Conservation (phyloP, 2,113 vertebrate genomes). For the Phycodurus eques region DNA sequence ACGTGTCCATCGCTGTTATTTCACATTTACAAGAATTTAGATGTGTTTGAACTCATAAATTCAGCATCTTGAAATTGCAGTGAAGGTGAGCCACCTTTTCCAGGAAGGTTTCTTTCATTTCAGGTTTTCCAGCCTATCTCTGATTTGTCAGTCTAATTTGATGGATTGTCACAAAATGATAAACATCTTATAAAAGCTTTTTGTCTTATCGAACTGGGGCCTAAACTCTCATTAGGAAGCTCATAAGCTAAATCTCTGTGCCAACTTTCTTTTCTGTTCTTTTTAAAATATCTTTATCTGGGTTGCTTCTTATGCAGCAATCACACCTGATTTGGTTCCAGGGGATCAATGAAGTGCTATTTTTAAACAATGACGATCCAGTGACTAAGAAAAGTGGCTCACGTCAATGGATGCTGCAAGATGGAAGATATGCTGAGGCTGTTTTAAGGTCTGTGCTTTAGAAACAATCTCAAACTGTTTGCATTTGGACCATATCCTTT, state of each 20-base stretch:
- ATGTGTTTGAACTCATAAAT: not conserved
- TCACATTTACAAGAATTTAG: not conserved
- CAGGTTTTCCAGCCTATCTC: not conserved
- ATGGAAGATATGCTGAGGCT: not conserved
- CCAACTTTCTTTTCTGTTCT: not conserved
- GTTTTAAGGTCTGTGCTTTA: not conserved
- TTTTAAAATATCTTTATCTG: constrained; percentile 9
- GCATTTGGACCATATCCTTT: not conserved
- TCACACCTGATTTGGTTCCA: not conserved
- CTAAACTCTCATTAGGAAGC: not conserved
- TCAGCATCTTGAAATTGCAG: not conserved
- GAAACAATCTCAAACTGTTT: not conserved
- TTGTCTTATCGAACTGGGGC: not conserved
- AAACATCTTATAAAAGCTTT: not conserved
- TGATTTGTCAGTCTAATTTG: not conserved
- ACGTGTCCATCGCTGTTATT: no score
- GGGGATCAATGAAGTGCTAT: constrained; percentile 19
- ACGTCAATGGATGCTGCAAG: constrained; percentile 18
- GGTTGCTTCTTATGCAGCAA: constrained; percentile 10
- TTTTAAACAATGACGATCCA: constrained; percentile 10
- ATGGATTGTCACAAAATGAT: not conserved
- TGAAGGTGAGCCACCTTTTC: constrained; percentile 2
- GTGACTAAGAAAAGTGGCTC: not conserved
- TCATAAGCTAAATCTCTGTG: not conserved
- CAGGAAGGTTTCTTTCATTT: not conserved